phyloP scores from a whole-genome alignment of 2,888 invertebrate genomes.

The Drosophila buzzatii region DNA sequence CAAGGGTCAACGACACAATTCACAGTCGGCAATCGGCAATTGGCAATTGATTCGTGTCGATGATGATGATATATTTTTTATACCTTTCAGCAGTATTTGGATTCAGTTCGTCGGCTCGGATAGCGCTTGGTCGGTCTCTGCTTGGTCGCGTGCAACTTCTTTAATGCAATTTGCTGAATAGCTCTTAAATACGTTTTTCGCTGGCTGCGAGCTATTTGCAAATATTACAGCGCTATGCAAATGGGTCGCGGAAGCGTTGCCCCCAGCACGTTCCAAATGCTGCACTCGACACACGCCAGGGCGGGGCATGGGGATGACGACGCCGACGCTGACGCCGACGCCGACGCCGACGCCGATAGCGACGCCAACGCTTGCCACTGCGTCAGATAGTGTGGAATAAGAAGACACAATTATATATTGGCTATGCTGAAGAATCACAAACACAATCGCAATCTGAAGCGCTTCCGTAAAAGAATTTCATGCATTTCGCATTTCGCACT shows the following conservation, averaged over 20 bases:
- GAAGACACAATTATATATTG: neutral
- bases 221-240: slow-evolving; percentile 48
- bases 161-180: slow-evolving; percentile 70
- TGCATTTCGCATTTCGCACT: slow-evolving; percentile 56
- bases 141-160: slow-evolving; percentile 77
- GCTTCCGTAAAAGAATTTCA: slow-evolving; percentile 69
- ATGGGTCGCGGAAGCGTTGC: slow-evolving; percentile 77
- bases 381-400: neutral
- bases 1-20: slow-evolving; percentile 39
- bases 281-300: slow-evolving; percentile 15
- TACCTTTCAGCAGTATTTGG: slow-evolving; percentile 72
- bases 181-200: slow-evolving; percentile 77
- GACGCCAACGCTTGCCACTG: slow-evolving; percentile 22
- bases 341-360: slow-evolving; percentile 21
- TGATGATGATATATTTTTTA: slow-evolving; percentile 4
- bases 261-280: slow-evolving; percentile 72
- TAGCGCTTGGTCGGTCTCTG: slow-evolving; percentile 38
- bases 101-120: slow-evolving; percentile 18
- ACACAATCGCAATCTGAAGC: slow-evolving; percentile 15
- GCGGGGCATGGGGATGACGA: slow-evolving; percentile 12
- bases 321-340: slow-evolving; percentile 13
- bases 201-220: slow-evolving; percentile 53
- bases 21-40: slow-evolving; percentile 5
- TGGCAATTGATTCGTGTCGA: slow-evolving; percentile 14
- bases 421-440: slow-evolving; percentile 2